Evolutionary conservation across 2,113 vertebrate species (phyloP).

Genomic region (Amphilophus citrinellus): DNA sequence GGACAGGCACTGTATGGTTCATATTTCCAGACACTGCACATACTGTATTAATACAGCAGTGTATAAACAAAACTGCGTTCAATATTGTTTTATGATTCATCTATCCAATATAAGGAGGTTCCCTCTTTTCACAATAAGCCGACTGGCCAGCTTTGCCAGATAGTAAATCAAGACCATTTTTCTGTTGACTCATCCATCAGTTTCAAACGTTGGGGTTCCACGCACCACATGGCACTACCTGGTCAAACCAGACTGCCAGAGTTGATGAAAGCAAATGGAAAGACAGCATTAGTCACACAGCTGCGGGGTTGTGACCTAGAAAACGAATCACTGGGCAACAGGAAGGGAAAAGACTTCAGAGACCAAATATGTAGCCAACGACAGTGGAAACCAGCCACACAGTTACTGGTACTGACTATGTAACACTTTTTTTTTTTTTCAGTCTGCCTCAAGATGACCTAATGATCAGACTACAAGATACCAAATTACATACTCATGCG

Average conservation of each 20-base stretch:
- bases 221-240: constrained; percentile 14
- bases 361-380: constrained; percentile 38
- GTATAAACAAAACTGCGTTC: constrained; percentile 47
- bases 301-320: constrained; percentile 37
- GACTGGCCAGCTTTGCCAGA: constrained; percentile 15
- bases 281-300: constrained; percentile 31
- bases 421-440: constrained; percentile 4
- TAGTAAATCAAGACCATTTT: constrained; percentile 29
- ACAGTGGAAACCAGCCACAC: constrained; percentile 42
- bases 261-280: constrained; percentile 26
- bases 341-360: constrained; percentile 37
- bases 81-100: constrained; percentile 46
- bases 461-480: background rate
- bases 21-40: constrained; percentile 44
- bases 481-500: constrained; percentile 17
- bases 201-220: constrained; percentile 4
- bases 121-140: constrained; percentile 25
- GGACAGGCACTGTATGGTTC: constrained; percentile 26
- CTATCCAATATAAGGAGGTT: constrained; percentile 24
- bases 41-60: constrained; percentile 38
- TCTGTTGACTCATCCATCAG: constrained; percentile 22
- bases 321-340: constrained; percentile 22
- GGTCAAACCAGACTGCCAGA: constrained; percentile 1
- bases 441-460: constrained; percentile 16
- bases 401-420: constrained; percentile 42